Conservation (phyloP, 2,797 vertebrate genomes). For the Anguilla megastoma region DNA sequence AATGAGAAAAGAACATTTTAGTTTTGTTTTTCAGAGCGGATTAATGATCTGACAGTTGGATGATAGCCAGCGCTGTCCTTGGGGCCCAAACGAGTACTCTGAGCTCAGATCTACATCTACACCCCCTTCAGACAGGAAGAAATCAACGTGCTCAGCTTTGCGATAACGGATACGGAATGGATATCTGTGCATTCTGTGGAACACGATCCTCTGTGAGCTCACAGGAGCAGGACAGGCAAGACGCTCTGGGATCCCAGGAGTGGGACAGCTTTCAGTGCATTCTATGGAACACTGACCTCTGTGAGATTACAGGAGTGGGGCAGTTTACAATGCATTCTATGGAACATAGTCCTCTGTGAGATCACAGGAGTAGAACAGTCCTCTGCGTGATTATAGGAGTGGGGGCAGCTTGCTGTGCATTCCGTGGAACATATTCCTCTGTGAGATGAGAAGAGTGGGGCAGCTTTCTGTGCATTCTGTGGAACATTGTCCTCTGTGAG, state of each 20-base stretch:
- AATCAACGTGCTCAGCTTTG: not conserved
- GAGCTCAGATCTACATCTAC: not conserved
- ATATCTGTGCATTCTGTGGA: not conserved
- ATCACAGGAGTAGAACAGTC: not conserved
- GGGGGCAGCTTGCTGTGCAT: not conserved
- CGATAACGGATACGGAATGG: not conserved
- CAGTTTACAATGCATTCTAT: constrained; percentile 1
- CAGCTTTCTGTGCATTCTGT: not conserved
- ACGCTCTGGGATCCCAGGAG: not conserved
- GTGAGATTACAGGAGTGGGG: constrained; percentile 32
- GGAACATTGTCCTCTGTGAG: not conserved
- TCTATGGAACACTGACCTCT: not conserved
- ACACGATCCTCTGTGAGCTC: not conserved
- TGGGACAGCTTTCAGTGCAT: not conserved
- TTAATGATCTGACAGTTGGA: constrained; percentile 15
- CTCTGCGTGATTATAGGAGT: not conserved
- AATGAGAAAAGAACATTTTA: constrained; percentile 9
- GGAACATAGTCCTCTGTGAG: not conserved
- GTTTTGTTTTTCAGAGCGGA: constrained; percentile 8
- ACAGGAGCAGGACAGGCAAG: not conserved
- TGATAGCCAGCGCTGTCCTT: not conserved
- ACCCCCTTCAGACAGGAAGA: not conserved
- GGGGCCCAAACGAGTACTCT: not conserved
- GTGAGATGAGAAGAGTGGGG: not conserved
- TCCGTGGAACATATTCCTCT: not conserved